Base-by-base conservation (phyloP, 1,140 invertebrate species). In the Leptinotarsa texana region DNA sequence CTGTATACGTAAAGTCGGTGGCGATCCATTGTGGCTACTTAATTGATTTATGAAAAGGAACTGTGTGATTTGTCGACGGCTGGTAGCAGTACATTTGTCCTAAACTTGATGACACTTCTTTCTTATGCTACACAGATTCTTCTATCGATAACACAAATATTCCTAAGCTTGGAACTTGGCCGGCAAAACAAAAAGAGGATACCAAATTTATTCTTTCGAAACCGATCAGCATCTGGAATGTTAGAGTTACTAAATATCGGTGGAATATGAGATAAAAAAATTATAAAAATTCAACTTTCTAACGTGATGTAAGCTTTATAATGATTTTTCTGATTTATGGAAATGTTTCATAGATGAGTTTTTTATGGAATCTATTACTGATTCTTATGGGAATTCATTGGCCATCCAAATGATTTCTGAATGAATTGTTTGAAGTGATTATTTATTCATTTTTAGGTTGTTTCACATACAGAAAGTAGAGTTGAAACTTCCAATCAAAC, bases 41-140 rank as follows among this genome's bases (percentile, higher is more conserved):
- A 82, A 82, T 82, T 81, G 81, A 82, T 82, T 83, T 83, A 83
- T 82, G 77, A 75, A 74, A 73, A 73, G 63, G 81, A 80, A 82
- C 80, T 80, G 78, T 80, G 79, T 82, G 81, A 83, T 82, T 83
- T 82, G 81, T 83, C 82, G 82, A 69, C 75, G 75, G 65, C 18
- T 74, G 69, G 61, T 74, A 76, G 74, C 69, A 82, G 77, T 82
- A 77, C 80, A 80, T 81, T 80, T 73, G 78, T 82, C 77, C 74
- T 79, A 69, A 67, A 73, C 33, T 62, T 42, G 75, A 76, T 73
- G 75, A 71, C 70, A 78, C 65, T 74, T 74, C 69, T 63, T 72
- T 73, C 72, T 73, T 73, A 24, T 65, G 57, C 57, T 72, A 72
- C 72, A 65, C 63, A 73, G 72, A 73, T 73, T 66, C 27, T 63